Evolutionary conservation across 2,113 vertebrate genomes (phyloP).

Genomic region (Phrynocephalus versicolor): DNA sequence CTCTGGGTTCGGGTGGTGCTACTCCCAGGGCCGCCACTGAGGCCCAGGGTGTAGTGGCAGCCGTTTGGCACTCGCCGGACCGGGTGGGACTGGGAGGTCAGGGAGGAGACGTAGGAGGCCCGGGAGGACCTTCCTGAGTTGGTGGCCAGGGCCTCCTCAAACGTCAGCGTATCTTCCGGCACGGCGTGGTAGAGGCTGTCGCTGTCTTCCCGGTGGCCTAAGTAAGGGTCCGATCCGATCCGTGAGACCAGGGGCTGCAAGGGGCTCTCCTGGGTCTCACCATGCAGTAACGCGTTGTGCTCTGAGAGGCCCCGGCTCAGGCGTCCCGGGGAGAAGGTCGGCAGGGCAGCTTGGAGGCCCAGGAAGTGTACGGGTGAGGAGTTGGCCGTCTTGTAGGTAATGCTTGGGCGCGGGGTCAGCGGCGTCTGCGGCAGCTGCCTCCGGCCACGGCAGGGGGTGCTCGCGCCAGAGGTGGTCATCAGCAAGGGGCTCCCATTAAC

Average conservation of each 20-base stretch:
- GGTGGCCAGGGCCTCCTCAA: conserved; percentile 88
- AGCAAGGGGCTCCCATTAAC: conserved; percentile 87
- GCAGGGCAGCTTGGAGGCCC: conserved; percentile 69
- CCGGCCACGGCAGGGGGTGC: conserved; percentile 89
- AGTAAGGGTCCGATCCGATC: conserved; percentile 89
- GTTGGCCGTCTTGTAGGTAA: conserved; percentile 94
- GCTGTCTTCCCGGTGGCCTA: conserved; percentile 76
- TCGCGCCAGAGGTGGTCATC: conserved; percentile 87
- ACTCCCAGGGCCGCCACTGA: conserved; percentile 72
- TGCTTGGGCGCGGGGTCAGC: conserved; percentile 87
- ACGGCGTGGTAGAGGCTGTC: conserved; percentile 63
- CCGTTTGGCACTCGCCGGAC: conserved; percentile 87
- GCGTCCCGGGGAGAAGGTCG: conserved; percentile 81
- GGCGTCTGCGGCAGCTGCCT: conserved; percentile 95
- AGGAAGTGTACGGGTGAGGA: conserved; percentile 89
- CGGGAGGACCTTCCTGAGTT: conserved; percentile 81
- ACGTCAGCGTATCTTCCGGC: conserved; percentile 85
- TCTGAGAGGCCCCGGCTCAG: conserved; percentile 90
- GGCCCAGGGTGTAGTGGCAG: conserved; percentile 86
- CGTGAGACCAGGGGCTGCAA: conserved; percentile 78
- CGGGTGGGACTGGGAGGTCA: conserved; percentile 83
- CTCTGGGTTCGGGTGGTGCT: conserved; percentile 74
- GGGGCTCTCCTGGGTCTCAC: conserved; percentile 72
- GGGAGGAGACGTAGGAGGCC: conserved; percentile 83
- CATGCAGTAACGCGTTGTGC: conserved; percentile 85